Percentiles rank a stretch among this genome's conserved stretches.
phyloP scores from a whole-genome alignment of 2,888 invertebrate genomes.

The Drosophila aldrichi region DNA sequence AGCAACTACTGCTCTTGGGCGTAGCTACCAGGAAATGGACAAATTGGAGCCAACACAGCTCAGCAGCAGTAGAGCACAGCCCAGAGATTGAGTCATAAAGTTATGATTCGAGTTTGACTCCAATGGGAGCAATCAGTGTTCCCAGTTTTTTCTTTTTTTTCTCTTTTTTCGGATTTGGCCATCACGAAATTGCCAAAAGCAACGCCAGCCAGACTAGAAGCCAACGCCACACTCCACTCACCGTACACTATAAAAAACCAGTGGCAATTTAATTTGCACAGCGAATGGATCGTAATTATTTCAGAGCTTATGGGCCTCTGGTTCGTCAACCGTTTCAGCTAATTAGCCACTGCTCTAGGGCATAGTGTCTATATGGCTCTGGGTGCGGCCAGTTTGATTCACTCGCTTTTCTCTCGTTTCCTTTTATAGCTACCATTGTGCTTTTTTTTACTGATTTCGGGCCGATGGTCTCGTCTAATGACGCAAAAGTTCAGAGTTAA shows the following conservation, averaged over 20 bases:
- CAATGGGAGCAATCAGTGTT: slow-evolving; percentile 49
- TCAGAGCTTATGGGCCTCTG: slow-evolving; percentile 26
- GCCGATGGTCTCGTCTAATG: slow-evolving; percentile 39
- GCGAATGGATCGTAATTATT: slow-evolving; percentile 56
- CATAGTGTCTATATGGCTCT: slow-evolving; percentile 26
- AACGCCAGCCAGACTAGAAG: slow-evolving; percentile 35
- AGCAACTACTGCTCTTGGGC: slow-evolving; percentile 36
- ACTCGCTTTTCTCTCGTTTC: slow-evolving; percentile 12
- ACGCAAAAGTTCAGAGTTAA: slow-evolving; percentile 55
- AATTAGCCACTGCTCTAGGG: slow-evolving; percentile 49
- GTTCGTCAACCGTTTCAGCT: slow-evolving; percentile 50
- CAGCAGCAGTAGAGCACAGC: slow-evolving; percentile 8
- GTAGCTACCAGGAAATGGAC: slow-evolving; percentile 51
- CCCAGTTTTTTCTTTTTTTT: slow-evolving; percentile 12
- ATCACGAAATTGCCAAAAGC: slow-evolving; percentile 60
- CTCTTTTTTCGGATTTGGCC: too few relatives aligned
- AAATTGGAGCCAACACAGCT: slow-evolving; percentile 39
- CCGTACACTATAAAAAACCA: slow-evolving; percentile 48
- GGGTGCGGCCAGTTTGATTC: slow-evolving; percentile 33
- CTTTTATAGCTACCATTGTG: slow-evolving; percentile 12
- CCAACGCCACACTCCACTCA: slow-evolving; percentile 2
- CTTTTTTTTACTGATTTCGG: slow-evolving; percentile 10
- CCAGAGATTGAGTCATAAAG: slow-evolving; percentile 57
- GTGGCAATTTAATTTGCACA: slow-evolving; percentile 70
- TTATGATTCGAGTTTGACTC: slow-evolving; percentile 30